Evolutionary conservation across 2,888 invertebrate species (phyloP), one percentile per base, ranked within the genome.

Genomic region (Trisateles emortualis): DNA sequence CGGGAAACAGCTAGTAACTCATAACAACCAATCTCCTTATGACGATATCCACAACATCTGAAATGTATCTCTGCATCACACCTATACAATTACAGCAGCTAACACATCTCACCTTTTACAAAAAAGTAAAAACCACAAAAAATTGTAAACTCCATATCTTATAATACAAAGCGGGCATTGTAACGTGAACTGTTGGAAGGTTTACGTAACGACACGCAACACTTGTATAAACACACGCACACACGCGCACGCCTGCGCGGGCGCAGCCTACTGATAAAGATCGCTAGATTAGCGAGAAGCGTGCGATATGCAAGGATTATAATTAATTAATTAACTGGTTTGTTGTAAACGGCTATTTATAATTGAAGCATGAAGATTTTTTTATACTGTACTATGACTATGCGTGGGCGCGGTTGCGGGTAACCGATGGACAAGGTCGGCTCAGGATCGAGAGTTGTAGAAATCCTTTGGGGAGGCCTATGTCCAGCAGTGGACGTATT

Each of bases 181-280:
- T 57, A 62, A 68, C 45, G 35, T 50, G 53, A 59, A 32, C 47
- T 47, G 41, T 40, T 55, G 42, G 59, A 48, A 53, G 44, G 60
- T 54, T 63, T 48, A 56, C 63, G 60, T 70, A 54, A 57, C 63
- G 46, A 43, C 44, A 63, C 47, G 39, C 49, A 64, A 63, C 71
- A 63, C 57, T 70, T 65, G 68, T 70, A 54, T 48, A 70, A 70
- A 70, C 54, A 70, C 39, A 26, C 26, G 3, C 26, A 26, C 26
- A 8, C 30, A 16, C 11, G 4, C 13, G 29, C 1, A 26, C 8
- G 26, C 1, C 8, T 8, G 26, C 64, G 58, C 62, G 5, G 9
- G 51, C 62, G 59, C 36, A 54, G 54, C 53, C 50, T 52, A 45
- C 53, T 55, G 69, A 68, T 66, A 64, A 69, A 55, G 48, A 68